Conservation (phyloP, 2,888 invertebrate genomes). For the Aethes cnicana region DNA sequence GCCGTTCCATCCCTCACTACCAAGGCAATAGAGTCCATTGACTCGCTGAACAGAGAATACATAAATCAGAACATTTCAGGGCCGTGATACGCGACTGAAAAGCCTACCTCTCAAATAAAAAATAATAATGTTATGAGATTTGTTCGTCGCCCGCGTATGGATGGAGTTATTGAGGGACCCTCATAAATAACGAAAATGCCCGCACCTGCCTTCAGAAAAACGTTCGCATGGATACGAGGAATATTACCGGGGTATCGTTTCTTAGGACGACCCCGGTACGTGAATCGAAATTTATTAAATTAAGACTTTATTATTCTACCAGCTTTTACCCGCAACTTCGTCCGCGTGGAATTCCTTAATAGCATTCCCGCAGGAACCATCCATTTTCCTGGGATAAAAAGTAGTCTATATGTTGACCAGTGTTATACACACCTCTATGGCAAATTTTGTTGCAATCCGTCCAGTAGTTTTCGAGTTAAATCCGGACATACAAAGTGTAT, state of each 20-base stretch:
- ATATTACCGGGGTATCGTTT: constrained; percentile 39
- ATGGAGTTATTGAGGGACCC: constrained; percentile 46
- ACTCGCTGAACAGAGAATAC: constrained; percentile 17
- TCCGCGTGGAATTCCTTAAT: too few relatives aligned
- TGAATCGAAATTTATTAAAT: constrained; percentile 13
- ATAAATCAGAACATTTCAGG: constrained; percentile 28
- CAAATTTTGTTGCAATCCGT: too few relatives aligned
- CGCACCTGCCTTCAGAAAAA: constrained; percentile 57
- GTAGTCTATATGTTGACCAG: too few relatives aligned
- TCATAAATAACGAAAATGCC: constrained; percentile 57
- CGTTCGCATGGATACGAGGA: constrained; percentile 44
- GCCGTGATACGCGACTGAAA: constrained; percentile 13
- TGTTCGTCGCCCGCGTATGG: constrained; percentile 28
- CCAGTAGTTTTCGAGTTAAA: too few relatives aligned
- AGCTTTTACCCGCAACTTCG: too few relatives aligned
- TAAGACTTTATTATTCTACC: not conserved
- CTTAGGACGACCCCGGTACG: constrained; percentile 14
- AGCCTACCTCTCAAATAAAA: constrained; percentile 28
- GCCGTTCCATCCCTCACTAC: not conserved
- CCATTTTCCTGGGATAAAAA: too few relatives aligned
- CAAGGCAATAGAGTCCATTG: constrained; percentile 25
- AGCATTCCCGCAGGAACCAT: too few relatives aligned
- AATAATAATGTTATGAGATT: constrained; percentile 32
- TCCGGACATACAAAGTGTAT: too few relatives aligned
- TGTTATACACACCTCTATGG: too few relatives aligned